Evolutionary conservation across 2,888 invertebrate species (phyloP).

Genomic region (Clanis bilineata): DNA sequence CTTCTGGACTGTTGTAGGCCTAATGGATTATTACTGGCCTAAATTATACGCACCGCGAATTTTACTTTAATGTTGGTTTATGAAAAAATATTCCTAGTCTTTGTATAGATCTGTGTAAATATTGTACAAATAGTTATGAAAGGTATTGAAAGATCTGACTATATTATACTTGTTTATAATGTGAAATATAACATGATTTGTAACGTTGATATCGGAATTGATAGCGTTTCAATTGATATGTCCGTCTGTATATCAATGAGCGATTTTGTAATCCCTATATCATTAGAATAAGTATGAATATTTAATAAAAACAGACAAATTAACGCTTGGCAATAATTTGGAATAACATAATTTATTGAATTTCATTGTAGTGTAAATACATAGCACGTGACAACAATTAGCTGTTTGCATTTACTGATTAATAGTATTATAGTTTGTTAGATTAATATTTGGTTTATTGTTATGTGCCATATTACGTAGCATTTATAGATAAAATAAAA

Average conservation of each 20-base stretch:
- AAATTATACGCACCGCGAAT: conserved; percentile 5
- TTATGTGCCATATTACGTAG: conserved; percentile 70
- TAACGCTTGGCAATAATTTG: conserved; percentile 79
- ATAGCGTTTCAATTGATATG: conserved; percentile 70
- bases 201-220: conserved; percentile 71
- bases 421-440: conserved; percentile 25
- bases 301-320: conserved; percentile 55
- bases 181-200: conserved; percentile 55
- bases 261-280: conserved; percentile 78
- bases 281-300: conserved; percentile 66
- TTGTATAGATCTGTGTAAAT: conserved; percentile 63
- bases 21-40: conserved; percentile 16
- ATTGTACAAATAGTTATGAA: conserved; percentile 51
- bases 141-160: conserved; percentile 35
- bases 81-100: conserved; percentile 67
- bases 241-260: conserved; percentile 77
- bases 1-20: conserved; percentile 1
- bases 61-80: conserved; percentile 38
- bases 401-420: conserved; percentile 8
- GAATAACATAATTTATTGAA: conserved; percentile 40
- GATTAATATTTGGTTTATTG: conserved; percentile 46
- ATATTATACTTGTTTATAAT: conserved; percentile 36
- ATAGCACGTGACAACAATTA: conserved; percentile 15
- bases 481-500: conserved; percentile 52
- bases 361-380: conserved; percentile 41